Evolutionary conservation across 2,113 vertebrate genomes (phyloP), one percentile per base, ranked within the genome.

Genomic region (Bufo gargarizans): DNA sequence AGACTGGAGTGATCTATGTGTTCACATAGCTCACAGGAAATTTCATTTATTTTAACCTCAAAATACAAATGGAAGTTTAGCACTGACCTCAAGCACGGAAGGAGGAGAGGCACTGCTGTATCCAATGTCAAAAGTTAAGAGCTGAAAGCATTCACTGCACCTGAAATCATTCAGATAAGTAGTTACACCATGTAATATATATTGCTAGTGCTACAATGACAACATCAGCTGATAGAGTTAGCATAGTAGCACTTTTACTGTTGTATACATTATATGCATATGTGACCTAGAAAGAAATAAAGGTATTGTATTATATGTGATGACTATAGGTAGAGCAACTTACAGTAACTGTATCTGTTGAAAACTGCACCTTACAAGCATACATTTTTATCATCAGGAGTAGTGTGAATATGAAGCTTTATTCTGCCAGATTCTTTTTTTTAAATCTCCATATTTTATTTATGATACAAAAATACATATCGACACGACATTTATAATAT

Each of bases 131-230:
- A 99, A 97, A 45, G 97, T 98, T 86, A 99, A 86, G 92, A 98
- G 94, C 90, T 99, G 98, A 94, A 97, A 99, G 91, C 98, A 99
- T 7, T 95, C 92, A 55, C 93, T 94, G 92, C 97, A 99, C 91
- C 98, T 99, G 92, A 89, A 94, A 92, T 47, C 90, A 81, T 93
- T 83, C 20, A 86, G 20, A 77, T 59, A 78, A 65, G 20, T 12
- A 77, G 72, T 86, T 47, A 86, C 47, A 77, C 19, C 8, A 49
- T n/a, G 56, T 12, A 63, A 47, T 16, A 17, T 16, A 47, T 59
- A 58, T 74, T 16, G 4, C 13, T 55, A 16, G 3, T 59, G 53
- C 13, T 59, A 80, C 33, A 59, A 33, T 45, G 55, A 80, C 17
- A 79, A n/a, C 53, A 53, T 53, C 5, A 53, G 53, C 53, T 53